Base-by-base conservation (phyloP, 2,113 vertebrate genomes). In the Cebus imitator region DNA sequence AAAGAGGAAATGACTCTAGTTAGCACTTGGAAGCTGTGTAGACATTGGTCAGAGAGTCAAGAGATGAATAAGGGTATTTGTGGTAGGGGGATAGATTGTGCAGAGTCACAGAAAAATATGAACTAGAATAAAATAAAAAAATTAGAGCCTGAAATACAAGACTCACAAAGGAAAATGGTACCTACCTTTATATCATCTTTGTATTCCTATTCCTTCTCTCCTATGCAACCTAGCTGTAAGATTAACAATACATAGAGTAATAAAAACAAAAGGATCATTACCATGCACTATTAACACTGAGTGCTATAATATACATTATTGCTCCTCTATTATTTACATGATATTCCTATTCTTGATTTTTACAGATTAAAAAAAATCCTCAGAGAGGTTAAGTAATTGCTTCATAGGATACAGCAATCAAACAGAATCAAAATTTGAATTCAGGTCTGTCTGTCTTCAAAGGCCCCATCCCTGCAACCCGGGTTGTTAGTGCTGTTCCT, bases 351-450 rank as follows among this genome's bases (percentile, higher is more conserved):
- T 90, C 58, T 93, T 84, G 37, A 73, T 68, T 83, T 85, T 92
- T 85, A 64, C 7, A 96, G 18, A 52, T 73, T 64, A 64, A 64
- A 82, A 82, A 87, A 88, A 88, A 50, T 83, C 13, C 8, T 40
- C 13, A 79, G 58, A 48, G 48, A 70, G 5, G n/a, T 95, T 81
- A 84, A 87, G 25, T 72, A 21, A 94, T 90, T 93, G 4, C 12
- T 4, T 92, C 4, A 52, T 78, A 20, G 76, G 17, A 78, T 18
- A 82, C 14, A 94, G n/a, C 17, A 43, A 87, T 40, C 35, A 92
- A 80, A 72, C 57, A 88, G 21, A 85, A 81, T 85, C 43, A 80
- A 70, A 76, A 89, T 85, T 93, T 66, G 30, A 94, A 91, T 94
- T 73, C 13, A 2, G 35, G 20, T 45, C 45, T 17, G 10, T 25